Base-by-base conservation (phyloP, 2,113 vertebrate species). In the Lampris incognitus region DNA sequence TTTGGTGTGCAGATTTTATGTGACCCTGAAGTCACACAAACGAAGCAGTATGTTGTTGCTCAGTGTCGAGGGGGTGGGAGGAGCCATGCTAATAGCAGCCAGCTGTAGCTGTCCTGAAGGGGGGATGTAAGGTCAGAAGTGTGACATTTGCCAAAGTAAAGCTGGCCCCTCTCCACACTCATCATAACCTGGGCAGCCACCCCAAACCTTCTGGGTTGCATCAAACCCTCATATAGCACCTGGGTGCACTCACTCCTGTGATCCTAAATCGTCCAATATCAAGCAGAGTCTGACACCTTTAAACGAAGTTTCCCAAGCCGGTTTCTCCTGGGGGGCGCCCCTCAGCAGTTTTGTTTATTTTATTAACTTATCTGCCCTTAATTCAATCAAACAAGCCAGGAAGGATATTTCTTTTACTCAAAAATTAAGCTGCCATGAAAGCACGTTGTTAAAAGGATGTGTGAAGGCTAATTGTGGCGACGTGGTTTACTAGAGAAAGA, bases 91-190 rank as follows among this genome's bases (percentile, higher is more conserved):
- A 89, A 92, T 87, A 76, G 81, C 82, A 84, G 70, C 62, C 87
- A 90, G 90, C 89, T 91, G 91, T 81, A 70, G 70, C 59, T 79
- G 78, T 85, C 69, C 50, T 78, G 55, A 82, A 51, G 78, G 67
- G 73, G 86, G 79, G 78, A 86, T 85, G 65, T 85, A 86, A 83
- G 83, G 89, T 88, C 85, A 86, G 84, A 69, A 63, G 79, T 82
- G 76, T 81, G 79, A 87, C 63, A 36, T 78, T 68, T 77, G 84
- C 90, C 92, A 89, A 89, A 90, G 74, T 86, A 90, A 91, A 90
- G 83, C 74, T 91, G 88, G 78, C 79, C 51, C 49, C 40, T 66
- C 41, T 79, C 88, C 81, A 79, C 66, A 55, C 74, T 84, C 82
- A 87, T 85, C 85, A 79, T 69, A 76, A 84, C 69, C 79, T 85